Evolutionary conservation across 2,888 invertebrate species (phyloP).

Genomic region (Zonitis immaculata): DNA sequence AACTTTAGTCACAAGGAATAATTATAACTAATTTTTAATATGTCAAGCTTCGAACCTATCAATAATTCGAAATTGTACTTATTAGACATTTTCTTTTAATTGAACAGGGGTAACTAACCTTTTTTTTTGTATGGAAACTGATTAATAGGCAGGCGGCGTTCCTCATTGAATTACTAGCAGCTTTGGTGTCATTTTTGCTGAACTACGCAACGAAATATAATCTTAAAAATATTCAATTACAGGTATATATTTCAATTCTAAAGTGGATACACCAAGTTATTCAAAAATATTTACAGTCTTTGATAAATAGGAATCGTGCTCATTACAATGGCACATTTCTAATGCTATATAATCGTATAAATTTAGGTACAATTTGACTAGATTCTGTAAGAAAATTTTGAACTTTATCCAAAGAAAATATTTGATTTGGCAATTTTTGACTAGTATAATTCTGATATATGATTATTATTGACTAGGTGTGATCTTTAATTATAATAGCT

Average conservation of each 20-base stretch:
- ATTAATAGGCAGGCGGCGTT: no score
- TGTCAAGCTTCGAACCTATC: no score
- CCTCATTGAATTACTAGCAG: not conserved
- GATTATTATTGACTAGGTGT: not conserved
- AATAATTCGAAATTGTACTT: no score
- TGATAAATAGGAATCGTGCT: not conserved
- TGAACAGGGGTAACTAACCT: no score
- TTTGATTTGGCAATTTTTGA: not conserved
- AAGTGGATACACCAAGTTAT: not conserved
- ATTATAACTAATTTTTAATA: no score
- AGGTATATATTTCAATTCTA: not conserved
- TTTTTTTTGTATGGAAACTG: no score
- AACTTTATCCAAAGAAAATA: not conserved
- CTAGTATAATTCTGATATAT: not conserved
- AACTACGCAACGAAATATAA: not conserved
- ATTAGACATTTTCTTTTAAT: no score
- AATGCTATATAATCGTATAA: not conserved
- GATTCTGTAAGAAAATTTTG: not conserved
- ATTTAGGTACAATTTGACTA: not conserved
- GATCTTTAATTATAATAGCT: constrained; percentile 8
- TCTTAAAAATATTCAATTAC: not conserved
- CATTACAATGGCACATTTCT: not conserved
- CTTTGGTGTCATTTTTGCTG: not conserved
- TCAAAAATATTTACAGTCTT: not conserved
- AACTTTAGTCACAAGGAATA: no score